These are phyloP conservation scores for Cepaea hortensis DNA, from an alignment of 2,888 invertebrate species.

Conservation along the genomic window DNA sequence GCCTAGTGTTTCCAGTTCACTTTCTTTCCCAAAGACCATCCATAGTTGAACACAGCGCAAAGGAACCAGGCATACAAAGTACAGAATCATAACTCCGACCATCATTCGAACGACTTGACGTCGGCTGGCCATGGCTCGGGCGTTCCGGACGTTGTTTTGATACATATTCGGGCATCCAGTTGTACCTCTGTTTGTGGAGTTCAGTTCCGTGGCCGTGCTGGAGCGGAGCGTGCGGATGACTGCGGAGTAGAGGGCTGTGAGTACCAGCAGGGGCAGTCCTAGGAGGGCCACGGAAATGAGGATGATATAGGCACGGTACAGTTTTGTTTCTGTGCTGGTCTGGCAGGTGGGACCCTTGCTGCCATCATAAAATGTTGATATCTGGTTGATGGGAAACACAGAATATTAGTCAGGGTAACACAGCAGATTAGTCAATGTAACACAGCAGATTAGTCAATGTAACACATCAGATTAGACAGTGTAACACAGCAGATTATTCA, in stretches of 20 bases:
- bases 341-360: slow-evolving; percentile 53
- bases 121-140: slow-evolving; percentile 47
- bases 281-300: slow-evolving; percentile 55
- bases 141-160: slow-evolving; percentile 37
- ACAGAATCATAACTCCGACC: slow-evolving; percentile 80
- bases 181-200: neutral
- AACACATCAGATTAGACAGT: neutral
- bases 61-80: slow-evolving; percentile 91
- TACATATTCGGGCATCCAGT: neutral
- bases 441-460: neutral
- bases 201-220: slow-evolving; percentile 36
- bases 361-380: slow-evolving; percentile 80
- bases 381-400: slow-evolving; percentile 82
- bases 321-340: slow-evolving; percentile 49
- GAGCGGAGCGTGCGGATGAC: slow-evolving; percentile 55
- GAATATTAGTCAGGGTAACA: too few species aligned
- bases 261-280: slow-evolving; percentile 56
- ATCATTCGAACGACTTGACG: slow-evolving; percentile 66
- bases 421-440: neutral
- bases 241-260: slow-evolving; percentile 56
- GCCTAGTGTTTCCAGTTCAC: slow-evolving; percentile 83
- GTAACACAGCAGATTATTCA: neutral
- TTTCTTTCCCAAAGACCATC: slow-evolving; percentile 87
- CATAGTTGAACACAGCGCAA: slow-evolving; percentile 90
- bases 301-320: slow-evolving; percentile 53